phyloP scores from a whole-genome alignment of 2,797 vertebrate genomes.

The Carapus acus region DNA sequence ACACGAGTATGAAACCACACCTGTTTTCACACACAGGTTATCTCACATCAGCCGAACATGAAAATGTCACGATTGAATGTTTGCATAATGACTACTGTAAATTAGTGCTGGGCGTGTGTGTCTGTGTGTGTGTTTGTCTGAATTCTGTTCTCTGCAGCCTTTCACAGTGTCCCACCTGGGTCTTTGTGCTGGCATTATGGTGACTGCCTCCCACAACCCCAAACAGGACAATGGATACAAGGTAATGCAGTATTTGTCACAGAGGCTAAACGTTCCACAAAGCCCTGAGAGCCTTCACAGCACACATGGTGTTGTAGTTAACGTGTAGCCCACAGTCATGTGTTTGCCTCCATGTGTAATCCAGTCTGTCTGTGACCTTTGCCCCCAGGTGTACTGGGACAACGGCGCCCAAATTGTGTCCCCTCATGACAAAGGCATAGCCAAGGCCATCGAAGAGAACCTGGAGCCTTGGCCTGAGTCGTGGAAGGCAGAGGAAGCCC shows the following conservation, averaged over 20 bases:
- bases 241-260: constrained; percentile 74
- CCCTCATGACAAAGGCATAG: constrained; percentile 88
- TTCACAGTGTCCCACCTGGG: constrained; percentile 84
- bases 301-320: neutral
- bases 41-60: no score
- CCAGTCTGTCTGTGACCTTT: no score
- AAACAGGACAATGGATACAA: constrained; percentile 99
- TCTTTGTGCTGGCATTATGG: constrained; percentile 93
- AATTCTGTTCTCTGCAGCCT: constrained; percentile 71
- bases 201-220: constrained; percentile 96
- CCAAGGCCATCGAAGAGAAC: constrained; percentile 84
- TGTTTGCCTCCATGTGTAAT: no score
- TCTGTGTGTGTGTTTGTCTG: neutral
- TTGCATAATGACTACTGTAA: no score
- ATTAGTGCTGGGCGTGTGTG: no score
- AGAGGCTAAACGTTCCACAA: no score
- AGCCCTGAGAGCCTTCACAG: no score
- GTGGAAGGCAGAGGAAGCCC: constrained; percentile 81
- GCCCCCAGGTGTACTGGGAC: constrained; percentile 94
- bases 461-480: constrained; percentile 88
- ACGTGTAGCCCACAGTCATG: no score
- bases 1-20: no score
- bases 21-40: no score
- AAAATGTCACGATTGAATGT: no score
- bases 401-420: constrained; percentile 94